Conservation (phyloP, 2,888 invertebrate species). For the Chamaedrilus cognettii region DNA sequence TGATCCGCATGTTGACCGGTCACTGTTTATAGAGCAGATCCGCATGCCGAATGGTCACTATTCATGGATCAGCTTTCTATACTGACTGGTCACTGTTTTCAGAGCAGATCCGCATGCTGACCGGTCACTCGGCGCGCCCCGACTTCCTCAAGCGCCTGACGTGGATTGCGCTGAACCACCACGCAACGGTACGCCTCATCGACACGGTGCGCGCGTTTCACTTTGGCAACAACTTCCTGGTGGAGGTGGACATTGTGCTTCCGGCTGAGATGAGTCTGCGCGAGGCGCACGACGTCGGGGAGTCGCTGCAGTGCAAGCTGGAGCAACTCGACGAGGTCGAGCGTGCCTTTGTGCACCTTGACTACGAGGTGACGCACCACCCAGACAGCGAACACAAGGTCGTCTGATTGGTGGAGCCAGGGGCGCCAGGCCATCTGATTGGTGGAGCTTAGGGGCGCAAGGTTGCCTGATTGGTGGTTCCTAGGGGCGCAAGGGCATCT, state of each 20-base stretch:
- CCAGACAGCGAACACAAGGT: slow-evolving; percentile 61
- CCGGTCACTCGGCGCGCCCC: slow-evolving; percentile 54
- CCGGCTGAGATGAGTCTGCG: slow-evolving; percentile 59
- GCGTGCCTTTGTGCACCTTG: slow-evolving; percentile 63
- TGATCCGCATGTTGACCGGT: no score
- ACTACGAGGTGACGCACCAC: slow-evolving; percentile 61
- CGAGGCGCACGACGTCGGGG: slow-evolving; percentile 62
- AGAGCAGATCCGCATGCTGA: slow-evolving; percentile 56
- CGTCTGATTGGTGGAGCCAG: no score
- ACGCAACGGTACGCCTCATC: slow-evolving; percentile 49
- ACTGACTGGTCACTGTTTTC: slow-evolving; percentile 20
- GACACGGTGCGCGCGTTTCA: slow-evolving; percentile 64
- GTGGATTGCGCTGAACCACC: slow-evolving; percentile 57
- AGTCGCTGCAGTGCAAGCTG: slow-evolving; percentile 61
- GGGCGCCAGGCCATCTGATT: no score
- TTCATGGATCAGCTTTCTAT: slow-evolving; percentile 8
- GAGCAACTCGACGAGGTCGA: slow-evolving; percentile 61
- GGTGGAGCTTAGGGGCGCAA: no score
- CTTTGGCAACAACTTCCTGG: slow-evolving; percentile 61
- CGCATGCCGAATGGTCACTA: neutral
- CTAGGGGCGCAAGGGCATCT: no score
- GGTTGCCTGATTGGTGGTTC: no score
- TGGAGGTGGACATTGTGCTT: slow-evolving; percentile 50
- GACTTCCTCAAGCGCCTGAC: slow-evolving; percentile 57
- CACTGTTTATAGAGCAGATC: no score